A percentile compares a stretch with the other conserved stretches of the same genome.
These are phyloP conservation scores for Chelonia mydas DNA, from an alignment of 2,797 vertebrate species.

Conservation along the genomic window DNA sequence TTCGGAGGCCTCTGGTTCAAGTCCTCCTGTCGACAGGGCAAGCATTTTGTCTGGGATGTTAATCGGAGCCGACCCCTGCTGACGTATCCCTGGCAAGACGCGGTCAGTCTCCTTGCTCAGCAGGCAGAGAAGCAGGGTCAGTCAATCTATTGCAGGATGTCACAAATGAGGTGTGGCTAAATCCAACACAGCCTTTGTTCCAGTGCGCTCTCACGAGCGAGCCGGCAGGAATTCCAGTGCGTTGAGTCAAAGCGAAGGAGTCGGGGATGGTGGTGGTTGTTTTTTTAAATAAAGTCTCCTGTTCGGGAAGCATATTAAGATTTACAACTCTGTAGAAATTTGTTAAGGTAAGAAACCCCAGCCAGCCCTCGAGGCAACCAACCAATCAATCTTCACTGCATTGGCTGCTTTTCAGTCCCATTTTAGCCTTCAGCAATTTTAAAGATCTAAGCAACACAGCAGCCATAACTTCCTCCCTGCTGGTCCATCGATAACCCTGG, in stretches of 20 bases:
- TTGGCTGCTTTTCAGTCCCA: constrained; percentile 63
- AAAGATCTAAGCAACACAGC: constrained; percentile 62
- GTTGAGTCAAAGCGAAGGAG: constrained; percentile 55
- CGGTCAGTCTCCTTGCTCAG: constrained; percentile 40
- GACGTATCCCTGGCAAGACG: background rate
- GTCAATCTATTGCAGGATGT: constrained; percentile 70
- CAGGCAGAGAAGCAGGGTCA: constrained; percentile 27
- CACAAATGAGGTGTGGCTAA: constrained; percentile 28
- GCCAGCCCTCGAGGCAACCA: constrained; percentile 59
- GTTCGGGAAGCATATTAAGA: constrained; percentile 68
- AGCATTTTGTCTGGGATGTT: constrained; percentile 22
- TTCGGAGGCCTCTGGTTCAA: constrained; percentile 5
- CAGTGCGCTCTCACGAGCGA: constrained; percentile 59
- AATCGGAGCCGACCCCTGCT: background rate
- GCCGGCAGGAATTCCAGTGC: constrained; percentile 57
- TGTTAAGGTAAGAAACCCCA: constrained; percentile 64
- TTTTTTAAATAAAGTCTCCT: constrained; percentile 57
- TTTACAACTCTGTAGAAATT: constrained; percentile 71
- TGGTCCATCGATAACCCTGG: constrained; percentile 37
- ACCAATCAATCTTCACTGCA: constrained; percentile 72
- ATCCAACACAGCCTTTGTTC: constrained; percentile 66
- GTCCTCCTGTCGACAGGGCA: background rate
- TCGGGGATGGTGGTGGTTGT: constrained; percentile 49
- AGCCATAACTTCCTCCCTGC: constrained; percentile 36
- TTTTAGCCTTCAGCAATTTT: constrained; percentile 69